These are phyloP conservation scores for Apostichopus leukothele DNA, from an alignment of 53 echinoderm and acorn worm genomes.

Conservation along the genomic window DNA sequence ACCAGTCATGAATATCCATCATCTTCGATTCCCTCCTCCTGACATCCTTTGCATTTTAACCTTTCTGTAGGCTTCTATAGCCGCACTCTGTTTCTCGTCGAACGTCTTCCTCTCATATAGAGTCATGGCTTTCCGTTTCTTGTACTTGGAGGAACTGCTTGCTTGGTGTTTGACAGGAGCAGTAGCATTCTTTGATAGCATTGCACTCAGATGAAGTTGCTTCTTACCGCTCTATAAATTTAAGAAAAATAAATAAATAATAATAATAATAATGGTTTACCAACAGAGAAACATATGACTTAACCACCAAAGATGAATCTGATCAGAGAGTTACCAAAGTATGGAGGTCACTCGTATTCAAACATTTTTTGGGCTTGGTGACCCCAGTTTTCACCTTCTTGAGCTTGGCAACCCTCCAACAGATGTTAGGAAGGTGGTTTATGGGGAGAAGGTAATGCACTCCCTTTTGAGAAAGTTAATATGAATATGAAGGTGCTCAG, in stretches of 20 bases:
- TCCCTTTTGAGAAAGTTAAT: too few species aligned
- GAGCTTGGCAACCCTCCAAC: too few species aligned
- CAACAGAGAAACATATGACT: too few species aligned
- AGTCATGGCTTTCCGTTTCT: conserved; percentile 15
- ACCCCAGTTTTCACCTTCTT: too few species aligned
- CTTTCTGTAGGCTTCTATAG: conserved; percentile 16
- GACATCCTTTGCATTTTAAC: not conserved
- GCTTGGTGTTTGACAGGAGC: not conserved
- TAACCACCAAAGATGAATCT: too few species aligned
- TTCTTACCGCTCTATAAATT: not conserved
- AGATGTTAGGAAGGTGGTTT: too few species aligned
- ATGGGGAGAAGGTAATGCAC: too few species aligned
- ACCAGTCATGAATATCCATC: not conserved
- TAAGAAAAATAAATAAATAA: not conserved
- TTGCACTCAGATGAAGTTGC: not conserved
- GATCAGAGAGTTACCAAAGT: too few species aligned
- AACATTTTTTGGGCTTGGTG: too few species aligned
- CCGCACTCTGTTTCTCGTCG: conserved; percentile 22
- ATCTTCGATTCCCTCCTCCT: not conserved
- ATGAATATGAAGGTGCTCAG: too few species aligned
- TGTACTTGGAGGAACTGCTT: not conserved
- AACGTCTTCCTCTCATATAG: not conserved
- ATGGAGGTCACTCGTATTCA: too few species aligned
- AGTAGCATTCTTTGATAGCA: not conserved
- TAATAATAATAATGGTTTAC: too few species aligned